Evolutionary conservation across 2,113 vertebrate genomes (phyloP), one percentile per base, ranked within the genome.

Genomic region (Aphyosemion australe): DNA sequence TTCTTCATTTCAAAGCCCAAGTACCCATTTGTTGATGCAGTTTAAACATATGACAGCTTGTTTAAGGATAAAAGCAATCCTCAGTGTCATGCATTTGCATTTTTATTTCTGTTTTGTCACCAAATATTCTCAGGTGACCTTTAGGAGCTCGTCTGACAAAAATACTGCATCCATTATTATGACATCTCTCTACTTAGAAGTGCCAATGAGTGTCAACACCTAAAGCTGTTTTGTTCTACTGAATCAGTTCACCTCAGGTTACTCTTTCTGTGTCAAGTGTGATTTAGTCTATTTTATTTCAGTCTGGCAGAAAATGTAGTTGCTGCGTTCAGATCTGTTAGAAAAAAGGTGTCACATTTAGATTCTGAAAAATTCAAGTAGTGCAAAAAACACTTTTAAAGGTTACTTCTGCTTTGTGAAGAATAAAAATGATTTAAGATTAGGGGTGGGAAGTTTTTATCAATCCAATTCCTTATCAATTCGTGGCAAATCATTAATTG

Each of bases 101-200:
- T 74, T 55, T 20, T 59, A 49, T 41, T 56, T 61, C 20, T 47
- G 9, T 71, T 70, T 45, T 62, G 26, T 47, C 21, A 13, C 21
- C 34, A 8, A 42, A 62, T 39, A 47, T 26, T 50, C 34, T 41
- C 39, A 42, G 5, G 4, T 57, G 34, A 37, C 34, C 34, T 37
- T 6, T 10, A 8, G n/a, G 21, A 61, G 8, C 58, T 65, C 52
- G 46, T 1, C 49, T 68, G 19, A 16, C 46, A 61, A n/a, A 59
- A 55, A 61, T 2, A 16, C 20, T 16, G n/a, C 15, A 48, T 53
- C 39, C n/a, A 65, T 31, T 49, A 55, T 42, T 70, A 8, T 6
- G 57, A 54, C 5, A 16, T 52, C 13, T 32, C 15, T 59, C 7
- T 7, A 11, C 20, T n/a, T 47, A 5, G 6, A 18, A 42, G 54